Percentiles rank a stretch among this genome's conserved stretches.
These are phyloP conservation scores for Panthera uncia DNA, from an alignment of 2,113 vertebrate genomes.

Conservation along the genomic window DNA sequence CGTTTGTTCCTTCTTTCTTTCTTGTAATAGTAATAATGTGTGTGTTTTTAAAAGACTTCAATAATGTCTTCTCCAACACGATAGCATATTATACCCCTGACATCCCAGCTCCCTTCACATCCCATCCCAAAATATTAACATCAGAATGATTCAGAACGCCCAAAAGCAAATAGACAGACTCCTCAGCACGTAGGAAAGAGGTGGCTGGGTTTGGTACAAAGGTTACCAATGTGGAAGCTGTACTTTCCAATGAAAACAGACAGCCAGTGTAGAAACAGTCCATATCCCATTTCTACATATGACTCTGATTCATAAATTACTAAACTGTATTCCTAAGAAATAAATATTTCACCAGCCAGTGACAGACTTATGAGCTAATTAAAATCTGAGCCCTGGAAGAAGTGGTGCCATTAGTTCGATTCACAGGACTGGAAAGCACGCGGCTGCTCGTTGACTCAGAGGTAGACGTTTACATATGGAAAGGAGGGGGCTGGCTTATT, in stretches of 20 bases:
- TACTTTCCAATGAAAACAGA: neutral
- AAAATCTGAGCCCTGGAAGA: constrained; percentile 68
- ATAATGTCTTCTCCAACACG: neutral
- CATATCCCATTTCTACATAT: neutral
- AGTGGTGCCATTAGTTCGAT: constrained; percentile 57
- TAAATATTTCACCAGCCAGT: constrained; percentile 79
- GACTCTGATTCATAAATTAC: constrained; percentile 76
- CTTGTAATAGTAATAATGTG: neutral
- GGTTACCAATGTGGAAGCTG: neutral
- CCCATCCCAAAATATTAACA: neutral
- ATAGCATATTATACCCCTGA: neutral
- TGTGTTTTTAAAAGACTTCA: neutral
- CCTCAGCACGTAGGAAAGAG: rapidly evolving
- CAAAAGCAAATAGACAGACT: neutral
- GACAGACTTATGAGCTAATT: constrained; percentile 80
- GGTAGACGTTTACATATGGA: neutral
- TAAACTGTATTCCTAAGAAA: constrained; percentile 73
- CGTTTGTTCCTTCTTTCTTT: neutral
- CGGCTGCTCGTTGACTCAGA: neutral
- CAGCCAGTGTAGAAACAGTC: neutral
- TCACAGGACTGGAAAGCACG: neutral
- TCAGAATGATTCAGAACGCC: neutral
- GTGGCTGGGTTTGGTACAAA: neutral
- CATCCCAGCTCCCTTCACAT: neutral
- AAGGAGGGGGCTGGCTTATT: neutral